Base-by-base conservation (phyloP, 2,888 invertebrate species). In the Pseudococcus viburni region DNA sequence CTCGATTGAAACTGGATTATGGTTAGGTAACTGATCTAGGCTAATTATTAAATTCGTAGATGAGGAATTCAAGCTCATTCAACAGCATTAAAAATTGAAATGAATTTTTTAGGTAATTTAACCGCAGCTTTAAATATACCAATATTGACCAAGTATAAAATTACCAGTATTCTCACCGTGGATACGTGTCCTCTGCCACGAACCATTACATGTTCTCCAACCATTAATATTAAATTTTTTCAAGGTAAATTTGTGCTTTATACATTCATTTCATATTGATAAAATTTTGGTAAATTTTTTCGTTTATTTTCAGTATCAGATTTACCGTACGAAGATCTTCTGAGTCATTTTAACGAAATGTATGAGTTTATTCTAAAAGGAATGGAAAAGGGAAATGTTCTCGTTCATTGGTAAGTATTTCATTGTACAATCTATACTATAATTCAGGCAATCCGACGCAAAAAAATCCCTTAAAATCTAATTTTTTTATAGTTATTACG, bases 131-230 rank as follows among this genome's bases (percentile, higher is more conserved):
- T 95, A 55, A 95, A 96, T 91, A 92, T 94, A 89, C 93, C 94
- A 88, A 94, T 94, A 48, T 91, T 97, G 88, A 94, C 94, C 89
- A 93, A 93, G 84, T 93, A 94, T 42, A 93, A 94, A 90, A 95
- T 97, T 89, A 94, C 94, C 1, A 95, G 96, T 91, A 95, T 97
- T 90, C 92, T 97, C 84, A 97, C 97, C 0, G 93, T 97, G 89
- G 97, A 97, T 91, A 94, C 96, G 17, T 96, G 96, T 90, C 97
- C 97, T 0, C 92, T 97, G 90, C 96, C 97, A 0, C 92, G 95
- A 90, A 94, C 94, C 89, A 94, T 96, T 88, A 93, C 94, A 59
- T 94, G 95, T 90, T 92, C 95, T 59, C 93, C 94, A 85, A 93
- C 94, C 90, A 92, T 96, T 42, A 94, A 92, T 77, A 94, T 94